Evolutionary conservation across 2,888 invertebrate species (phyloP).

Genomic region (Agonopterix heracliana): DNA sequence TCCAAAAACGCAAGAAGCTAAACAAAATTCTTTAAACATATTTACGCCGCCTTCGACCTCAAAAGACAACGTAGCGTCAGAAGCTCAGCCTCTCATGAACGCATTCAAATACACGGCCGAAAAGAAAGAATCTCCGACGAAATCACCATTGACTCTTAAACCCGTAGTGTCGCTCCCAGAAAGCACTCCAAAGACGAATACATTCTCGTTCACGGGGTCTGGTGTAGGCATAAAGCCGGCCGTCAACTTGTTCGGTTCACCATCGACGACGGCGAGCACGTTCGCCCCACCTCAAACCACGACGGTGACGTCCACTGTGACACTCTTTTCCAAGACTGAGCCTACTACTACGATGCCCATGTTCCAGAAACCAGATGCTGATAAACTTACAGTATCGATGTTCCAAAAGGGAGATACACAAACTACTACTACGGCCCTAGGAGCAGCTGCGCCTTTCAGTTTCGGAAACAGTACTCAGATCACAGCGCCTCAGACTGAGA

Average conservation of each 20-base stretch:
- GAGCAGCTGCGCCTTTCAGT: constrained; percentile 34
- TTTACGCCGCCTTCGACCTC: background rate
- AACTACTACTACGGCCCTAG: constrained; percentile 12
- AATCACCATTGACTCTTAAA: background rate
- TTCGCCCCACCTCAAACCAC: constrained; percentile 5
- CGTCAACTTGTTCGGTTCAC: constrained; percentile 22
- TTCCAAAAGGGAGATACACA: constrained; percentile 20
- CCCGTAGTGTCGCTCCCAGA: background rate
- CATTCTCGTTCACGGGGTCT: constrained; percentile 6
- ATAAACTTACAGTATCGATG: constrained; percentile 5
- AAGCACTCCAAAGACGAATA: background rate
- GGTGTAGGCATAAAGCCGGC: constrained; percentile 13
- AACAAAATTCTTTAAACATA: background rate
- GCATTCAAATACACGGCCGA: background rate
- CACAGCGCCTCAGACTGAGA: constrained; percentile 28
- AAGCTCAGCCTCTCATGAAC: no score
- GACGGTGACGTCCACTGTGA: constrained; percentile 16
- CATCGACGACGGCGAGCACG: constrained; percentile 9
- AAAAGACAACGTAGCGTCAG: background rate
- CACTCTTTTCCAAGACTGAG: constrained; percentile 29
- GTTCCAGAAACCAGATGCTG: constrained; percentile 22
- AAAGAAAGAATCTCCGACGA: constrained; percentile 11
- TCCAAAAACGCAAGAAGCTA: constrained; percentile 9
- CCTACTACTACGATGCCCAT: constrained; percentile 18
- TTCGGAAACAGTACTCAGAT: constrained; percentile 32